Base-by-base conservation (phyloP, 2,113 vertebrate species). In the Pteruthius melanotis region DNA sequence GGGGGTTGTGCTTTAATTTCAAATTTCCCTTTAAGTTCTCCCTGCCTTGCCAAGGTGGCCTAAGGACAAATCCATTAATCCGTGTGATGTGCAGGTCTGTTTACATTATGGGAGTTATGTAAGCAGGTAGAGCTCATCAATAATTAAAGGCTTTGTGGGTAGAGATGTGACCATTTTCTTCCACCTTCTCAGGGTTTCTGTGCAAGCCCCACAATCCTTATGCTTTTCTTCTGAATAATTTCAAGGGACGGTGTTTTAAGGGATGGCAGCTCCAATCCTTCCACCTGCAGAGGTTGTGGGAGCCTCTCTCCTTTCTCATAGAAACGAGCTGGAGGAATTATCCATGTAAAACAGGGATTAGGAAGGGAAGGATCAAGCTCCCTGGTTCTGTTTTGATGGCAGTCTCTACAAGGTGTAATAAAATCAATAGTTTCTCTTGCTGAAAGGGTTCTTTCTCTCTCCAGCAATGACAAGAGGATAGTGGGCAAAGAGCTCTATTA, bases 1-100 rank as follows among this genome's bases (percentile, higher is more conserved):
- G 10, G 54, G 50, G 40, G 26, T 3, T 90, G 87, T 74, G 87
- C 44, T 87, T 94, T 74, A 49, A 87, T 91, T 95, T 96, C 80
- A 77, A 53, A 74, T 70, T 87, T 92, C 50, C 54, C 68, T 92
- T 94, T 63, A 65, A 75, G 77, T 59, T 83, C 89, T 63, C 80
- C 65, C 33, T 88, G 37, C 79, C 83, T 83, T 74, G 91, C 68
- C 75, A 80, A 94, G 83, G 89, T 92, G 79, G 89, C 94, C 89
- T 92, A 49, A 94, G 89, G 95, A 95, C 70, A 94, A 93, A 94
- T 59, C 83, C 84, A 95, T 93, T 91, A 94, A 87, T 72, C 59
- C 9, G 8, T 61, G 81, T 18, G 42, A 74, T 82, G 65, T 13
- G 82, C 70, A 61, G 84, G 87, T 79, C 66, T 89, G 80, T 89